Conservation (phyloP, 64 coral and sea anemone genomes). For the Porites lutea region DNA sequence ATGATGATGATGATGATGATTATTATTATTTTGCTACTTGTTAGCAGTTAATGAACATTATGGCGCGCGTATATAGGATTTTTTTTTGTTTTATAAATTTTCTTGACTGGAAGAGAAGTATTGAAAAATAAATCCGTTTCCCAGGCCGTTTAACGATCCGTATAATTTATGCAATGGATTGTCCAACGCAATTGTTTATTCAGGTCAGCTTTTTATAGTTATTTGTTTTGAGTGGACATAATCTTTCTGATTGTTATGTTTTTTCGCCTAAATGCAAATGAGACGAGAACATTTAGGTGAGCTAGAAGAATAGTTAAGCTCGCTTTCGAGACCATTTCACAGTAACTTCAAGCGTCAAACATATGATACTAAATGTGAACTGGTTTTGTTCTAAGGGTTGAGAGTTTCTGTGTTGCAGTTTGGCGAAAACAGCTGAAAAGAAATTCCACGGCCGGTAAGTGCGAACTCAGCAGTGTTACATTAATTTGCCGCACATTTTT, state of each 20-base stretch:
- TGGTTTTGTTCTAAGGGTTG: too few species aligned
- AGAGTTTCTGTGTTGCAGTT: too few species aligned
- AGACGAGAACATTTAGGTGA: too few species aligned
- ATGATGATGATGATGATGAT: too few species aligned
- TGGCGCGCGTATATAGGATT: too few species aligned
- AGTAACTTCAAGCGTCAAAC: not conserved
- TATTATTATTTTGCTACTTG: too few species aligned
- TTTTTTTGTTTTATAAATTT: not conserved
- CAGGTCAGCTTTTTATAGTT: not conserved
- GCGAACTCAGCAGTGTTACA: not conserved
- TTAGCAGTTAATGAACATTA: too few species aligned
- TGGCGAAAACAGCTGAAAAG: too few species aligned
- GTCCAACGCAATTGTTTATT: too few species aligned
- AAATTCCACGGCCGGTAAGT: too few species aligned
- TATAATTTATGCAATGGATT: slow-evolving; percentile 2
- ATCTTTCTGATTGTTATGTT: slow-evolving; percentile 4
- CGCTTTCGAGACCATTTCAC: not conserved
- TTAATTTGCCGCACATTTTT: not conserved
- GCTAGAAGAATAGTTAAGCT: not conserved
- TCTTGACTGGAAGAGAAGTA: not conserved
- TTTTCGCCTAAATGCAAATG: slow-evolving; percentile 15
- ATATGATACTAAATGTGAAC: too few species aligned
- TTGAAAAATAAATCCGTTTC: not conserved
- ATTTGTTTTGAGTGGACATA: slow-evolving; percentile 3
- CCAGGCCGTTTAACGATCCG: not conserved